Conservation (phyloP, 2,113 vertebrate genomes). For the Antennarius striatus region DNA sequence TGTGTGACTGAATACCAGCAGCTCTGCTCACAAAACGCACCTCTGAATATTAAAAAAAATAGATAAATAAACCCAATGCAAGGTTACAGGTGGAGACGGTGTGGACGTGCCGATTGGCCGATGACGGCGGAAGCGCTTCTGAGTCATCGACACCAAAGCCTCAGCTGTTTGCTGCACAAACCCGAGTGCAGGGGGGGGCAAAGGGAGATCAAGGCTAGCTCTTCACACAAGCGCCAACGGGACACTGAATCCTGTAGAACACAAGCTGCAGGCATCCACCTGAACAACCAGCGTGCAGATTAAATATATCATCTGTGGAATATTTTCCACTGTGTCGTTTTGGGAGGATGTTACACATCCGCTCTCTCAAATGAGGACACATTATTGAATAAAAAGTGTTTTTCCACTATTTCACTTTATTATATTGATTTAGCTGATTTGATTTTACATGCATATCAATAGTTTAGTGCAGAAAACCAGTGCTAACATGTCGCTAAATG, state of each 20-base stretch:
- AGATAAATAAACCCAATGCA: background rate
- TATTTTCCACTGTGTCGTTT: too few relatives aligned
- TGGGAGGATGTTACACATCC: too few relatives aligned
- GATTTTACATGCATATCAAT: too few relatives aligned
- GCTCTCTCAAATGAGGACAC: too few relatives aligned
- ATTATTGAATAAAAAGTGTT: too few relatives aligned
- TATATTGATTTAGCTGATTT: too few relatives aligned
- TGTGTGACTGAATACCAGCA: too few relatives aligned
- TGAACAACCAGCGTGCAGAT: conserved; percentile 6
- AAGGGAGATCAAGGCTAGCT: conserved; percentile 28
- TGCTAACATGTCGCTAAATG: too few relatives aligned
- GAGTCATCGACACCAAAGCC: conserved; percentile 5
- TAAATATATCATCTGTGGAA: background rate
- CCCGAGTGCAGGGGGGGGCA: conserved; percentile 3
- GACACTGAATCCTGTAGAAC: background rate
- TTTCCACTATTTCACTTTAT: too few relatives aligned
- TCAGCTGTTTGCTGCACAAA: conserved; percentile 29
- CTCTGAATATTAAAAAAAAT: background rate
- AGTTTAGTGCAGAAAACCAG: too few relatives aligned
- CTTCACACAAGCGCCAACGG: background rate
- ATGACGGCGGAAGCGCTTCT: conserved; percentile 32
- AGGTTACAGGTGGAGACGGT: conserved; percentile 11
- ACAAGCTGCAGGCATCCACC: background rate
- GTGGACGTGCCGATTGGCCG: background rate
- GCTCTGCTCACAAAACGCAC: too few relatives aligned